Evolutionary conservation across 2,113 vertebrate genomes (phyloP).

Genomic region (Camelus bactrianus): DNA sequence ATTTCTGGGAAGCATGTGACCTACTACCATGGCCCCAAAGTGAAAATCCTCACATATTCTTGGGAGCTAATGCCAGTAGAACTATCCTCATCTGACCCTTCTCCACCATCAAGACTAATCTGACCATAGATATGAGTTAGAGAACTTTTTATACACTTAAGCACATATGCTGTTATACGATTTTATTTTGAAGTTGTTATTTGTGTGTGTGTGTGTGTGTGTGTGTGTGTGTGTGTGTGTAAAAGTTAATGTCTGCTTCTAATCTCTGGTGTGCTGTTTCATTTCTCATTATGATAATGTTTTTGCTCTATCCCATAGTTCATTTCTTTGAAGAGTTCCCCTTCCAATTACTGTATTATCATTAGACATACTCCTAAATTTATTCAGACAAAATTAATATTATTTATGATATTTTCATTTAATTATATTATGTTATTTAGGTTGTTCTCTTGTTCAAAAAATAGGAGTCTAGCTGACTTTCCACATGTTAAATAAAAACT

Average conservation of each 20-base stretch:
- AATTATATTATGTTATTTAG: background rate
- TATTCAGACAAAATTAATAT: background rate
- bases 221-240: background rate
- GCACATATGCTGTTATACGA: background rate
- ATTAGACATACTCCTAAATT: background rate
- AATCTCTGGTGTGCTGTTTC: background rate
- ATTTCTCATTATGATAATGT: background rate
- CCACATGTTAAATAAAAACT: constrained; percentile 4
- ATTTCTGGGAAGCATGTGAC: background rate
- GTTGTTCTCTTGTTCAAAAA: background rate
- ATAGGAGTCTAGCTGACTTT: background rate
- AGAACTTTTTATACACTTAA: background rate
- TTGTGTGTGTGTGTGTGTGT: background rate
- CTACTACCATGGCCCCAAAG: background rate
- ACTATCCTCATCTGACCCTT: background rate
- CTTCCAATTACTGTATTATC: background rate
- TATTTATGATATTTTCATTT: background rate
- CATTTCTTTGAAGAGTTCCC: background rate
- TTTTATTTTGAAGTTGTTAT: background rate
- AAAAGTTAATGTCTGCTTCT: background rate
- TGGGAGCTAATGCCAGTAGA: background rate
- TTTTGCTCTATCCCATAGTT: background rate
- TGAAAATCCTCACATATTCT: background rate
- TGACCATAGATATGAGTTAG: background rate
- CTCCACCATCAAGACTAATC: background rate